These are phyloP conservation scores for Sipunculus nudus DNA, from an alignment of 2,888 invertebrate species.

Conservation along the genomic window DNA sequence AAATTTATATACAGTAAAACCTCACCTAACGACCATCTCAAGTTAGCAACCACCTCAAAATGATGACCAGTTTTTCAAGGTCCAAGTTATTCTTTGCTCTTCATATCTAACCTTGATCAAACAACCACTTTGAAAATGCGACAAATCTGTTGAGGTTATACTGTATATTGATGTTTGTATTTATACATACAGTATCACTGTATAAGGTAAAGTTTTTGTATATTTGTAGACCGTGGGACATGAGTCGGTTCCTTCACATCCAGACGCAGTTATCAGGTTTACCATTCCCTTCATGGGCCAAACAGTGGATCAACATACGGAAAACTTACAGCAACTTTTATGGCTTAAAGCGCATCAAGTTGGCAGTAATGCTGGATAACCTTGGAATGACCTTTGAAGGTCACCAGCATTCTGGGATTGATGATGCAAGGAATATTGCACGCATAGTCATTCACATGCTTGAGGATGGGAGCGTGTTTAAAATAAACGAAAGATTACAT, in stretches of 20 bases:
- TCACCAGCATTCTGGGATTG: conserved; percentile 70
- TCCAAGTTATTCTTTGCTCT: too few species aligned
- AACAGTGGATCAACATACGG: conserved; percentile 71
- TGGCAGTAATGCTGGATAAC: conserved; percentile 68
- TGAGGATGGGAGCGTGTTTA: conserved; percentile 66
- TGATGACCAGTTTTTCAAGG: too few species aligned
- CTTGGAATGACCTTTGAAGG: conserved; percentile 71
- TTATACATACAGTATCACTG: not conserved
- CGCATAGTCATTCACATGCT: conserved; percentile 69
- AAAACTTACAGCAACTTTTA: conserved; percentile 69
- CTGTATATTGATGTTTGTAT: not conserved
- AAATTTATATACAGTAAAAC: too few species aligned
- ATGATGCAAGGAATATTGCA: conserved; percentile 72
- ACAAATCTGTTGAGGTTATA: too few species aligned
- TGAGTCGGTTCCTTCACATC: conserved; percentile 71
- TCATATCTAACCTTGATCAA: too few species aligned
- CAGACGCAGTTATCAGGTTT: conserved; percentile 69
- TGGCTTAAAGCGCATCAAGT: conserved; percentile 54
- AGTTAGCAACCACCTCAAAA: too few species aligned
- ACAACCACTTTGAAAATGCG: too few species aligned
- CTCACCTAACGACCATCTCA: too few species aligned
- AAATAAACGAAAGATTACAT: too few species aligned
- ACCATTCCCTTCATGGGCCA: conserved; percentile 62
- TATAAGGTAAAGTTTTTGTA: conserved; percentile 10
- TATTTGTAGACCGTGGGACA: conserved; percentile 70